These are phyloP conservation scores for Sapayoa aenigma DNA, from an alignment of 2,113 vertebrate genomes.

Conservation along the genomic window DNA sequence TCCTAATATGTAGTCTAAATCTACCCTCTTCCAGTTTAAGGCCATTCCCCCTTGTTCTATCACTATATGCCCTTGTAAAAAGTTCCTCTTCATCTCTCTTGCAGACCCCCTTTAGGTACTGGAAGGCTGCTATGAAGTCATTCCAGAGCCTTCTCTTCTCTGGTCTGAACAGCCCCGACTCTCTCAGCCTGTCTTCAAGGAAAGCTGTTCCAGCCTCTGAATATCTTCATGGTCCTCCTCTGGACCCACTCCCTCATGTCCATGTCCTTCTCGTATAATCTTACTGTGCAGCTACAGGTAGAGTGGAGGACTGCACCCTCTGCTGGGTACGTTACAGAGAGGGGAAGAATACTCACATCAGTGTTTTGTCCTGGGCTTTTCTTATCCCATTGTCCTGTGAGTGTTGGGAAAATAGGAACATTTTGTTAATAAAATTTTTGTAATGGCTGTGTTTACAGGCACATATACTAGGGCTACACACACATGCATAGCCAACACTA, in stretches of 20 bases:
- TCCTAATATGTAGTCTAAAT: not conserved
- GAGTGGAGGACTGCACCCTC: not conserved
- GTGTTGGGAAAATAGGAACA: not conserved
- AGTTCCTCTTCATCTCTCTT: not conserved
- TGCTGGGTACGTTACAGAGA: not conserved
- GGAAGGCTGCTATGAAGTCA: not conserved
- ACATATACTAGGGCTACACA: not conserved
- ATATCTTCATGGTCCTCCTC: not conserved
- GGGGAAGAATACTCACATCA: not conserved
- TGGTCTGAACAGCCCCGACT: not conserved
- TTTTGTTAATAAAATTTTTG: not conserved
- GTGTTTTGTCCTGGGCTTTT: not conserved
- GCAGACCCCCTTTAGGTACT: not conserved
- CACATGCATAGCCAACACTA: not conserved
- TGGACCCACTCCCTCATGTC: not conserved
- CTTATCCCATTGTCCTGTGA: not conserved
- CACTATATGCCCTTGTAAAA: not conserved
- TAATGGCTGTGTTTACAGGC: not conserved
- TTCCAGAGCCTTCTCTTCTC: not conserved
- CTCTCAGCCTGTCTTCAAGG: not conserved
- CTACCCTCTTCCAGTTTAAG: not conserved
- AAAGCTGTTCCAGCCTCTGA: not conserved
- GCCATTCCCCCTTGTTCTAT: too few species aligned
- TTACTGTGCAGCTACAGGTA: not conserved
- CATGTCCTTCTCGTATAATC: not conserved